Percentiles rank a stretch among this genome's conserved stretches.
Evolutionary conservation across 2,797 vertebrate genomes (phyloP).

Genomic region (Cephalopachus bancanus): DNA sequence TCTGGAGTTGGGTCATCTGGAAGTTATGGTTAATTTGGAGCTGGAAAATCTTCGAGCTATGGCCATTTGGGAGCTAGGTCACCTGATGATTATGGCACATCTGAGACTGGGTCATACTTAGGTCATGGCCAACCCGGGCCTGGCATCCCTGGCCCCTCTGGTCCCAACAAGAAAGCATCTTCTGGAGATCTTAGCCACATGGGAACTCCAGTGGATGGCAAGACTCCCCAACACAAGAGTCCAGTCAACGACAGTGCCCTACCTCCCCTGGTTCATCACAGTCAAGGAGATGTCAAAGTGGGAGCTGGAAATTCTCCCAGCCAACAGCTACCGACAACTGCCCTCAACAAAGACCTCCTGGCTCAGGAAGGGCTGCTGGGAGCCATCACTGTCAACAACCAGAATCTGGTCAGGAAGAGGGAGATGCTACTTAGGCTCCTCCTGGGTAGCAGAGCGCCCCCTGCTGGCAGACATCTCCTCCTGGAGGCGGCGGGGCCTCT

Average conservation of each 20-base stretch:
- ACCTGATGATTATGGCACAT: neutral
- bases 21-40: neutral
- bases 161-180: neutral
- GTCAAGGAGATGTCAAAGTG: neutral
- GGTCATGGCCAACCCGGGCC: neutral
- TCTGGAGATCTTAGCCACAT: neutral
- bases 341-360: slow-evolving; percentile 21
- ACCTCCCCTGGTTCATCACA: neutral
- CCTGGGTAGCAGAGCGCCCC: neutral
- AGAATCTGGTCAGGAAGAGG: neutral
- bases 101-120: neutral
- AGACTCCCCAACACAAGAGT: neutral
- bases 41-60: neutral
- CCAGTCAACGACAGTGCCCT: neutral
- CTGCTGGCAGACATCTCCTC: neutral
- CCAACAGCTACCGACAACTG: neutral
- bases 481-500: slow-evolving; percentile 25
- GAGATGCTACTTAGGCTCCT: neutral
- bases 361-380: slow-evolving; percentile 16
- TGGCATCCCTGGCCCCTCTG: neutral
- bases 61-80: neutral
- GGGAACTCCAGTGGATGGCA: neutral
- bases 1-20: neutral
- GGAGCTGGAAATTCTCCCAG: neutral
- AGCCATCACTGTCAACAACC: neutral